Evolutionary conservation across 2,888 invertebrate genomes (phyloP), one percentile per base, ranked within the genome.

Genomic region (Aleiodes leptofemur): DNA sequence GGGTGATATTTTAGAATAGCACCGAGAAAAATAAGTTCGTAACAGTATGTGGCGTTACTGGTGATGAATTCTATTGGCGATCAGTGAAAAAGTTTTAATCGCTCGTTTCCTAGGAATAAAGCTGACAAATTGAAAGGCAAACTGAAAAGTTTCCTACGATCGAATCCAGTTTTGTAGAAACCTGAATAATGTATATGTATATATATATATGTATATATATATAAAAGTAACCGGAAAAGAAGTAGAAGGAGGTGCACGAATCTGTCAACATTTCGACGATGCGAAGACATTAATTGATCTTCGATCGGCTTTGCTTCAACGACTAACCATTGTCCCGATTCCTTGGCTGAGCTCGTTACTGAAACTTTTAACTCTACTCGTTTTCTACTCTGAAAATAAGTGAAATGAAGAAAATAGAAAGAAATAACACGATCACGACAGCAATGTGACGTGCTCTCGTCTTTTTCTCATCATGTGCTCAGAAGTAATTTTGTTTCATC

Each of bases 121-220:
- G 75, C 78, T 77, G 78, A 79, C 81, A 80, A 82, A 81, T 82
- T 82, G 80, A 82, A 82, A 80, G 76, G 78, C 78, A 81, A 82
- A 82, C 81, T 81, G 76, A 72, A 77, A 81, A 80, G 82, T 80
- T 81, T 79, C 80, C 77, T 48, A 64, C 69, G 66, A 66, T 77
- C 71, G 72, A 66, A 71, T 74, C 66, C 71, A 72, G 74, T 76
- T 76, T 72, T 38, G 29, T n/a, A 34, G 51, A 70, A 56, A 57
- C 43, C 53, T 69, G 55, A 34, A 34, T 34, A 34, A 34, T 34
- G 34, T 34, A 34, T 34, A 34, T 34, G 2, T 34, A 34, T 34
- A 34, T 34, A 43, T 43, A 9, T 14, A 50, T 48, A 68, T 68
- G 11, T 51, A 68, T 48, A 48, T 50, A 48, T 6, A 48, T 1